Evolutionary conservation across 2,113 vertebrate genomes (phyloP).

Genomic region (Notothenia rossii): DNA sequence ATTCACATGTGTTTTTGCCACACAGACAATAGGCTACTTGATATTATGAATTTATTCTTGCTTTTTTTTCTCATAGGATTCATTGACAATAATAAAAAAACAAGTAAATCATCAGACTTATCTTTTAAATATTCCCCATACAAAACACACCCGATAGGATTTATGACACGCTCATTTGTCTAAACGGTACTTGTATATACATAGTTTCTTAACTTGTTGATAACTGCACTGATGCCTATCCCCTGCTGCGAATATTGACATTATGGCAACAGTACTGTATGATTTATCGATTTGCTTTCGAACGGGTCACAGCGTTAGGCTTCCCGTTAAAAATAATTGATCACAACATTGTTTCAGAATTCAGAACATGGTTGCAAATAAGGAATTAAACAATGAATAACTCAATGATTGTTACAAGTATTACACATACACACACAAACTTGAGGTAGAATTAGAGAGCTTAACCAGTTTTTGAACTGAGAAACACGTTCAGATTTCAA

Average conservation of each 20-base stretch:
- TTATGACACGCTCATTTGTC: background rate
- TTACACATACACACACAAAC: background rate
- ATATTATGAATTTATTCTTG: background rate
- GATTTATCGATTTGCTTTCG: background rate
- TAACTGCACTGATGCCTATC: background rate
- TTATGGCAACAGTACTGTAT: background rate
- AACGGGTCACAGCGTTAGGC: slow-evolving; percentile 17
- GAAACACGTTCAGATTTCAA: slow-evolving; percentile 10
- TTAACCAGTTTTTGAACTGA: slow-evolving; percentile 23
- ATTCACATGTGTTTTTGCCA: background rate
- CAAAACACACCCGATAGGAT: background rate
- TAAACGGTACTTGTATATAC: background rate
- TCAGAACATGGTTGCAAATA: background rate
- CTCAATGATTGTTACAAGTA: background rate
- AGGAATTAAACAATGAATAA: background rate
- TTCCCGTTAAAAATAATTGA: background rate
- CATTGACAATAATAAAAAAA: background rate
- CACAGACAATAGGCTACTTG: background rate
- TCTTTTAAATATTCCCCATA: no score
- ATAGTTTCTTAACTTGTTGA: background rate
- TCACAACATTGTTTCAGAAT: slow-evolving; percentile 14
- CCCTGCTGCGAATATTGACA: slow-evolving; percentile 3
- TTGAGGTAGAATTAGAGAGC: background rate
- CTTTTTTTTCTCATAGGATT: background rate
- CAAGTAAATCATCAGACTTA: background rate